Evolutionary conservation across 1,140 invertebrate species (phyloP), one percentile per base, ranked within the genome.

Genomic region (Anoplolepis gracilipes): DNA sequence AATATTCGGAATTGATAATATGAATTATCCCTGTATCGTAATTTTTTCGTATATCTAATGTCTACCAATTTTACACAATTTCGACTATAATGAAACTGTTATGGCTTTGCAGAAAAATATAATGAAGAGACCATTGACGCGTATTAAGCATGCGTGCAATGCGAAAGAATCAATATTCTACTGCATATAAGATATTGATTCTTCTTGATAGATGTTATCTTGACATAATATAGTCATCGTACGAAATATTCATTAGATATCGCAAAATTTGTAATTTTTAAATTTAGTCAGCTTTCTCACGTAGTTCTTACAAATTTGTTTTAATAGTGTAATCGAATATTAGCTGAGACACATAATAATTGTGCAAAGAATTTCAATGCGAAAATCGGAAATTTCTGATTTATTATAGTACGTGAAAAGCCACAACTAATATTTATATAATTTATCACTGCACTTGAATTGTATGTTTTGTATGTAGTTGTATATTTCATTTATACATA

Each of bases 121-220:
- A 64, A 62, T 78, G 3, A 53, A 25, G 30, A 6, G 4, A 2
- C 49, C 67, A 57, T 69, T 33, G n/a, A 4, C 8, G 28, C n/a
- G 2, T 69, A n/a, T n/a, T n/a, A n/a, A 78, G 25, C 11, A 49
- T 49, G 46, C 4, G 42, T 46, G 42, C 4, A 46, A 5, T 49
- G 46, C 30, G 33, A 75, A 7, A n/a, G n/a, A n/a, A n/a, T n/a
- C 42, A 19, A 57, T 79, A 79, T 69, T n/a, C n/a, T 36, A 10
- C 1, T 8, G 13, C 62, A 28, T 30, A 13, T 69, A n/a, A 79
- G 69, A 57, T 69, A 79, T 69, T 55, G 49, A 69, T n/a, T n/a
- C n/a, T 8, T 6, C 22, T 39, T 7, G 13, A 67, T 5, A 4
- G 28, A 67, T 30, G 30, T 8, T 55, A 53, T 0, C 13, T 53